Base-by-base conservation (phyloP, 2,888 invertebrate species). In the Aleiodes leptofemur region DNA sequence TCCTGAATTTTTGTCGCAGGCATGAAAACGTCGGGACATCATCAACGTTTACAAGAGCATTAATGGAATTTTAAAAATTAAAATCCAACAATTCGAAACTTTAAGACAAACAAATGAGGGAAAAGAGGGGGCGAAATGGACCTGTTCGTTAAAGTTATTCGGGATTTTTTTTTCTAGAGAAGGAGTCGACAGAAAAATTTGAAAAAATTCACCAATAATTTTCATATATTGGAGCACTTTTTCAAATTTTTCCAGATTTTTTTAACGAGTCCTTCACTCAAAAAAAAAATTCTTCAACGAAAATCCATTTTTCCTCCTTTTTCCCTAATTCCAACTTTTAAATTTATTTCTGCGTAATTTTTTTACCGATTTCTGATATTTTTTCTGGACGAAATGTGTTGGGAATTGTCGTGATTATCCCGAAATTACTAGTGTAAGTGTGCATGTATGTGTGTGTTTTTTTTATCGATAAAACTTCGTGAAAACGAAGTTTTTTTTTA, bases 331-430 rank as follows among this genome's bases (percentile, higher is more conserved):
- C 23, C 48, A 11, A 4, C 11, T 13, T 9, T 9, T 6, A 64
- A 16, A 51, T 68, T 68, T 7, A 34, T n/a, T 68, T 51, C 9
- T 29, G 4, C n/a, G 16, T 9, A n/a, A 64, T 14, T 31, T 59
- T 23, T 16, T 29, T 13, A 23, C 23, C 5, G 11, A 31, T 31
- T 51, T 0, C 8, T 9, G 51, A 51, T 9, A 9, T 43, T 72
- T 71, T 68, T 76, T 64, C 55, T 66, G 43, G 78, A 77, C 77
- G 82, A 74, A 77, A 78, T 55, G 82, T 83, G 79, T 82, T 81
- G 77, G 77, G 82, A 83, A 84, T 79, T 72, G 85, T 85, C 84
- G 81, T 80, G 72, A 72, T 43, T 14, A 43, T 76, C 77, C 66
- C 72, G 64, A n/a, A 53, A 72, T 56, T 8, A 14, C 38, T 64